Evolutionary conservation across 2,797 vertebrate species (phyloP).

Genomic region (Babyrousa celebensis): DNA sequence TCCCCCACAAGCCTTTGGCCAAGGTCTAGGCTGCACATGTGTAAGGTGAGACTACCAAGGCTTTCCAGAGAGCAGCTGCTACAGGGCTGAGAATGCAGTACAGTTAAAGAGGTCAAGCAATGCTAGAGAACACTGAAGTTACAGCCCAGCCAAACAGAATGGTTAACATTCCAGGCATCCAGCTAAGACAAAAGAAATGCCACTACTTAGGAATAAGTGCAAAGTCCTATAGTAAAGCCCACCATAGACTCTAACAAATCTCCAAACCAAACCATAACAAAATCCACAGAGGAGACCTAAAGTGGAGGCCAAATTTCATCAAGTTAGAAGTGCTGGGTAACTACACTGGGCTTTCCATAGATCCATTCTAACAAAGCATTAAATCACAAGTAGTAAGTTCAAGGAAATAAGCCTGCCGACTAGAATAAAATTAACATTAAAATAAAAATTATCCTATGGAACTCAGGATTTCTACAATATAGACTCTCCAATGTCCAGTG

Average conservation of each 20-base stretch:
- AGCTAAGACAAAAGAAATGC: background rate
- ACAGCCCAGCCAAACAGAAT: background rate
- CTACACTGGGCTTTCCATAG: background rate
- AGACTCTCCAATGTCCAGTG: background rate
- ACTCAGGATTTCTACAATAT: background rate
- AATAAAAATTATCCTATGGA: background rate
- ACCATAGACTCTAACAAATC: background rate
- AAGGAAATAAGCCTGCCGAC: constrained; percentile 8
- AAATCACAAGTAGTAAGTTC: background rate
- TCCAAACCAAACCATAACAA: background rate
- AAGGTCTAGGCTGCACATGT: background rate
- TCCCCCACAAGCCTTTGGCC: background rate
- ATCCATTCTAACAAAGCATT: background rate
- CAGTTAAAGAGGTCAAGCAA: background rate
- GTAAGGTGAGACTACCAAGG: background rate
- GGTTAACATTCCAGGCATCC: background rate
- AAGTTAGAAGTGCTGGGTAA: background rate
- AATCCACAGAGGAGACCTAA: background rate
- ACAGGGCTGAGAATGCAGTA: background rate
- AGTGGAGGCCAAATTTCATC: background rate
- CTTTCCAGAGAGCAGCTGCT: background rate
- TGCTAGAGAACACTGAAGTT: background rate
- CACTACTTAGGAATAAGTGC: background rate
- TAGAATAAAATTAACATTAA: background rate
- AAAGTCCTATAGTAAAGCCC: background rate